These are phyloP conservation scores for Dasyurus viverrinus DNA, from an alignment of 2,113 vertebrate genomes.

Conservation along the genomic window DNA sequence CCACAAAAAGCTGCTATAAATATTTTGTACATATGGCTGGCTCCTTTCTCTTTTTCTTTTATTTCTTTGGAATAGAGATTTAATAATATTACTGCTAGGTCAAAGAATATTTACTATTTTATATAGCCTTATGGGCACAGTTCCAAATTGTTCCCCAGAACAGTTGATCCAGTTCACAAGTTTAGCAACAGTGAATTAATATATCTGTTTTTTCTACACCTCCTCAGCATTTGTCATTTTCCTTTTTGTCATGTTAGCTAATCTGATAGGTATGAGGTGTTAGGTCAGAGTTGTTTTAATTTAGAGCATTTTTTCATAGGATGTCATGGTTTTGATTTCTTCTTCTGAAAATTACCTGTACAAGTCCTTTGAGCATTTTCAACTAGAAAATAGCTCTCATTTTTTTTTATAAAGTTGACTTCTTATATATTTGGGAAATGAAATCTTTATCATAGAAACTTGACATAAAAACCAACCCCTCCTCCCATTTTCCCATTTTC, in stretches of 20 bases:
- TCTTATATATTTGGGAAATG: neutral
- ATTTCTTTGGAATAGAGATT: neutral
- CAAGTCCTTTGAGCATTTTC: neutral
- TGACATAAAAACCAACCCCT: neutral
- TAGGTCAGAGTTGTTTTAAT: neutral
- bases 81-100: neutral
- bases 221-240: neutral
- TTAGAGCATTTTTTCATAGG: neutral
- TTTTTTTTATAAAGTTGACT: neutral
- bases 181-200: no score
- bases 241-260: neutral
- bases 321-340: neutral
- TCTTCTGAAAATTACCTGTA: neutral
- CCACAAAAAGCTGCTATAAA: neutral
- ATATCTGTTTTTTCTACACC: neutral
- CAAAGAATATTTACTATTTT: neutral
- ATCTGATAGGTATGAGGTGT: neutral
- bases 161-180: no score
- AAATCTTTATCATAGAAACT: neutral
- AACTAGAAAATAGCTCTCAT: neutral
- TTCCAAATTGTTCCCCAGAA: neutral
- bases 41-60: neutral
- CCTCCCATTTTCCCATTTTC: neutral
- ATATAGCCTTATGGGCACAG: neutral
- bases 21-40: neutral